Percentiles rank a stretch among this genome's conserved stretches.
These are phyloP conservation scores for Hylaeus anthracinus DNA, from an alignment of 1,140 invertebrate species.

Conservation along the genomic window DNA sequence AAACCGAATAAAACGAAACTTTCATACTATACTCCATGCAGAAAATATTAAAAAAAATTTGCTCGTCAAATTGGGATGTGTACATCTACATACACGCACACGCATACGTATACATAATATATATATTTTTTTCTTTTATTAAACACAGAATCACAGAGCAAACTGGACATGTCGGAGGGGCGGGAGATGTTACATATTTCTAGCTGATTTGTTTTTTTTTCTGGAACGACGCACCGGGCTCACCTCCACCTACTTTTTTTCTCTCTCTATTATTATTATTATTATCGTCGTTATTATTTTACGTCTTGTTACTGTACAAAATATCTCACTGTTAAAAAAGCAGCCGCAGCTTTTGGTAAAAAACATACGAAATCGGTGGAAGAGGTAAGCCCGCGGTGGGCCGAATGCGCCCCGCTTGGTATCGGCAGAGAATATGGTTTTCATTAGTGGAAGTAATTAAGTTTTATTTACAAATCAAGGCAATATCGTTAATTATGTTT, in stretches of 20 bases:
- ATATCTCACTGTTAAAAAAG: slow-evolving; percentile 69
- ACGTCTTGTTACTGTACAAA: slow-evolving; percentile 63
- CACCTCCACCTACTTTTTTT: slow-evolving; percentile 18
- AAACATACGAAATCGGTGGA: slow-evolving; percentile 66
- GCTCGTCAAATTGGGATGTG: slow-evolving; percentile 30
- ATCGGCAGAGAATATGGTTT: slow-evolving; percentile 57
- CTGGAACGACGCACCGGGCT: slow-evolving; percentile 33
- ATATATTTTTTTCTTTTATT: slow-evolving; percentile 70
- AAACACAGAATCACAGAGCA: slow-evolving; percentile 78
- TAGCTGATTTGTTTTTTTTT: slow-evolving; percentile 20
- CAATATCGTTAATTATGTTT: slow-evolving; percentile 74
- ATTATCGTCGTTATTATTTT: background rate
- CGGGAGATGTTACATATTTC: slow-evolving; percentile 60
- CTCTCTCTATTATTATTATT: background rate
- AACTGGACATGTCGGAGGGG: slow-evolving; percentile 74
- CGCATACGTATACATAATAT: slow-evolving; percentile 41
- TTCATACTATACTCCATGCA: slow-evolving; percentile 18
- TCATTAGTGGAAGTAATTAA: slow-evolving; percentile 74
- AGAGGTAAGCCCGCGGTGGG: slow-evolving; percentile 39
- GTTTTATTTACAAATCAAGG: slow-evolving; percentile 80
- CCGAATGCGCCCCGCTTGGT: slow-evolving; percentile 34
- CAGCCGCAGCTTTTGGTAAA: slow-evolving; percentile 58
- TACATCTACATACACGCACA: slow-evolving; percentile 60
- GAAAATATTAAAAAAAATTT: slow-evolving; percentile 3
- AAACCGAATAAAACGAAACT: background rate